These are phyloP conservation scores for Sorex maritimensis DNA, from an alignment of 2,797 vertebrate species.

Conservation along the genomic window DNA sequence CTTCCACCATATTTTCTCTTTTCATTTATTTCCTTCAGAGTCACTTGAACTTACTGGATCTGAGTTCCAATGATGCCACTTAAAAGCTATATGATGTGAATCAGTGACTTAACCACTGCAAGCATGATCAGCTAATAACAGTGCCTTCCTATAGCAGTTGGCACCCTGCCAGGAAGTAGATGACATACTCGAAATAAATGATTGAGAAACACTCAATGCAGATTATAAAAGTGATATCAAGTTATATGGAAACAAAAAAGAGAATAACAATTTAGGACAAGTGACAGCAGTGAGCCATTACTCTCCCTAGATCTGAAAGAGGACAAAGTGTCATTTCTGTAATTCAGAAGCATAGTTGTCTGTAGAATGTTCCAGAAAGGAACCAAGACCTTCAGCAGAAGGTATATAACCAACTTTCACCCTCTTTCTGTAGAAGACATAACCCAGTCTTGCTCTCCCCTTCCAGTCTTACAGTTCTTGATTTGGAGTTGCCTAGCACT, in stretches of 20 bases:
- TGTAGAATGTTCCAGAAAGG: neutral
- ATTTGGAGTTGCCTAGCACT: neutral
- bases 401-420: neutral
- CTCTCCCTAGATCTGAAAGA: neutral
- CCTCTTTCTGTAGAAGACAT: neutral
- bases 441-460: neutral
- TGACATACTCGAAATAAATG: neutral
- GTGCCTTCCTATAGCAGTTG: neutral
- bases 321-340: neutral
- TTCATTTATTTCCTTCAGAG: slow-evolving; percentile 31
- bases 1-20: neutral
- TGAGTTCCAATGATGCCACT: slow-evolving; percentile 37
- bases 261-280: neutral
- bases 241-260: neutral
- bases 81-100: slow-evolving; percentile 27
- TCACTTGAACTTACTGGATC: slow-evolving; percentile 4
- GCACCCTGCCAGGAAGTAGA: slow-evolving; percentile 18
- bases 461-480: neutral
- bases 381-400: slow-evolving; percentile 2
- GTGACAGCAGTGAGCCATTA: neutral
- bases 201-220: neutral
- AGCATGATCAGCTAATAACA: slow-evolving; percentile 40
- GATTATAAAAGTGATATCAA: slow-evolving; percentile 1
- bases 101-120: neutral
- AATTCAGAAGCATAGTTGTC: neutral